Percentiles rank a stretch among this genome's conserved stretches.
Evolutionary conservation across 2,888 invertebrate genomes (phyloP).

Genomic region (Neria commutata): DNA sequence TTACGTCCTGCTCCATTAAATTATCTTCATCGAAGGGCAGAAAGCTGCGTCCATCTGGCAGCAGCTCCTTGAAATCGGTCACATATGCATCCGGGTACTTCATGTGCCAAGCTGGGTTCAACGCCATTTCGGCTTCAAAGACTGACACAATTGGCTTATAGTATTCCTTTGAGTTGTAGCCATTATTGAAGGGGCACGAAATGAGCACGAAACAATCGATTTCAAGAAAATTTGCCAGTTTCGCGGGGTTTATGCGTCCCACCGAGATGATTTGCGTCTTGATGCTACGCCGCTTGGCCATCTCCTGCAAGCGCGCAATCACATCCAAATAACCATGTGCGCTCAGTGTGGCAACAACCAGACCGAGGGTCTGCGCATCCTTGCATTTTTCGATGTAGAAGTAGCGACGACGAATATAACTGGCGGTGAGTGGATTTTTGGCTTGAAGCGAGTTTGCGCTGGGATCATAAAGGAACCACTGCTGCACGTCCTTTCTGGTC

Average conservation of each 20-base stretch:
- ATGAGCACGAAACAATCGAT: slow-evolving; percentile 92
- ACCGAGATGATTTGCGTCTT: slow-evolving; percentile 91
- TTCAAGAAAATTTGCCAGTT: slow-evolving; percentile 89
- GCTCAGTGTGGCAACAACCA: slow-evolving; percentile 89
- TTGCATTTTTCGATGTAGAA: slow-evolving; percentile 89
- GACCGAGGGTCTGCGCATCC: slow-evolving; percentile 85
- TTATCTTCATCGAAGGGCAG: slow-evolving; percentile 62
- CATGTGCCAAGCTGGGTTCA: slow-evolving; percentile 67
- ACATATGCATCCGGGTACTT: slow-evolving; percentile 68
- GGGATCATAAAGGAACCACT: slow-evolving; percentile 68
- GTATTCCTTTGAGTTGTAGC: slow-evolving; percentile 83
- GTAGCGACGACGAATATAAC: slow-evolving; percentile 78
- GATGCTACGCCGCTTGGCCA: slow-evolving; percentile 78
- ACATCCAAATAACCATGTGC: slow-evolving; percentile 79
- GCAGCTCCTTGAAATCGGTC: slow-evolving; percentile 76
- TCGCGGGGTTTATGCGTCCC: slow-evolving; percentile 93
- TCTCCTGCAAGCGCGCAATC: slow-evolving; percentile 73
- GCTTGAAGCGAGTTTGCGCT: slow-evolving; percentile 55
- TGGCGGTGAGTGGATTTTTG: slow-evolving; percentile 63
- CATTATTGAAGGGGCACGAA: slow-evolving; percentile 88
- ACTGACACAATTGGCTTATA: slow-evolving; percentile 90
- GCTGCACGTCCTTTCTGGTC: slow-evolving; percentile 63
- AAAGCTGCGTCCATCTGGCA: slow-evolving; percentile 69
- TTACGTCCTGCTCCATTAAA: slow-evolving; percentile 70
- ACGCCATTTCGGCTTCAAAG: slow-evolving; percentile 87